Evolutionary conservation across 2,113 vertebrate genomes (phyloP).

Genomic region (Neolamprologus devosi): DNA sequence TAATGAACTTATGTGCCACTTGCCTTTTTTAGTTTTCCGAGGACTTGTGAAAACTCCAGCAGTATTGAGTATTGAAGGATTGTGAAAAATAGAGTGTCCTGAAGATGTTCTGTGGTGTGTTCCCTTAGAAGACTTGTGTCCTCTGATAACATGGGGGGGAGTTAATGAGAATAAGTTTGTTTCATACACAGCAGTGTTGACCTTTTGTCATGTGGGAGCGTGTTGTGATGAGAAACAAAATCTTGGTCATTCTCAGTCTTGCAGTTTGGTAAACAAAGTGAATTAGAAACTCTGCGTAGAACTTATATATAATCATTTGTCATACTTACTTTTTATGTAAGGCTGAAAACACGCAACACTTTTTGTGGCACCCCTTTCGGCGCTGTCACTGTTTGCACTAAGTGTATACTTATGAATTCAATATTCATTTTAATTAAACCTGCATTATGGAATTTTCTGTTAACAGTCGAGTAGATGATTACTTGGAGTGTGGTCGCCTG

Average conservation of each 20-base stretch:
- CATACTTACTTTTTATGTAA: not conserved
- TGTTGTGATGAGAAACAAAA: not conserved
- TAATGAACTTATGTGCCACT: slow-evolving; percentile 42
- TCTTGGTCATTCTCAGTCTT: not conserved
- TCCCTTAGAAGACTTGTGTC: not conserved
- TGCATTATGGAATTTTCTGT: not conserved
- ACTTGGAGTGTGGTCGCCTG: not conserved
- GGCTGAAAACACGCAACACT: not conserved
- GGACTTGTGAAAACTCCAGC: not conserved
- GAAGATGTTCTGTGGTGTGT: not conserved
- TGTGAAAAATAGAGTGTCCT: not conserved
- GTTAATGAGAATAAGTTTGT: not conserved
- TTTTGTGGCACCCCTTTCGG: not conserved
- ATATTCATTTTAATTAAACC: not conserved
- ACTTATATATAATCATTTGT: not conserved
- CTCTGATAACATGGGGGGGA: not conserved
- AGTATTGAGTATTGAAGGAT: not conserved
- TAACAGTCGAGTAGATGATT: not conserved
- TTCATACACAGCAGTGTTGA: not conserved
- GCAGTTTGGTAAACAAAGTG: not conserved
- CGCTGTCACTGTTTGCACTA: not conserved
- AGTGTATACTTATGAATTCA: not conserved
- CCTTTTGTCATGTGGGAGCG: not conserved
- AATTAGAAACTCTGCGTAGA: not conserved
- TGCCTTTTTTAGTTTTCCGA: not conserved